A percentile compares a stretch with the other conserved stretches of the same genome.
Conservation (phyloP, 2,113 vertebrate genomes). For the Labrus mixtus region DNA sequence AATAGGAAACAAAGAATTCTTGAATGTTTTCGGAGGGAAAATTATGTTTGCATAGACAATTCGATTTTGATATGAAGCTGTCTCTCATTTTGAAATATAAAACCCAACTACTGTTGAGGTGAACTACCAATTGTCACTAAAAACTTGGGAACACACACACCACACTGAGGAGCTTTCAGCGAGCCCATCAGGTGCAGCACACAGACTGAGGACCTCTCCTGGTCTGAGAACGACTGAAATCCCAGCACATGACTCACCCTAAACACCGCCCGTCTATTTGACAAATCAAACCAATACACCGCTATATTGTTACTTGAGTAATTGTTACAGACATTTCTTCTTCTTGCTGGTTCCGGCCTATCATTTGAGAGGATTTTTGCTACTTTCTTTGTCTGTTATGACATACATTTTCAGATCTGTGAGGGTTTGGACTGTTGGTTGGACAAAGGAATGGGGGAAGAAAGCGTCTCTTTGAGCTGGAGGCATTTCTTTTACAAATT, state of each 20-base stretch:
- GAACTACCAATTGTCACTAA: constrained; percentile 23
- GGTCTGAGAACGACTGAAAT: constrained; percentile 26
- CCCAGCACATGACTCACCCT: constrained; percentile 19
- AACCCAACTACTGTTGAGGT: constrained; percentile 7
- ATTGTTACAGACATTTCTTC: too few species aligned
- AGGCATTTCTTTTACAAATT: too few species aligned
- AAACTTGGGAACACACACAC: background rate
- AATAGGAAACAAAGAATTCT: background rate
- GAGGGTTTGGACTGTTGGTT: background rate
- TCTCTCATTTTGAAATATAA: too few species aligned
- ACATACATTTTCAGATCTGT: background rate
- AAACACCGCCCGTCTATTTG: constrained; percentile 18
- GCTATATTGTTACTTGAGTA: too few species aligned
- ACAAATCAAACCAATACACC: too few species aligned
- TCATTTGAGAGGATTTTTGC: too few species aligned
- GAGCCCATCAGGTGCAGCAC: constrained; percentile 14
- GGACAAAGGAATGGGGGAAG: background rate
- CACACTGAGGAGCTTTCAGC: background rate
- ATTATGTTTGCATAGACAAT: too few species aligned
- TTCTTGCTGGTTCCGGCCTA: too few species aligned
- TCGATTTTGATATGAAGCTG: too few species aligned
- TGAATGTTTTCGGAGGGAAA: too few species aligned
- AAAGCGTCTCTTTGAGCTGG: too few species aligned
- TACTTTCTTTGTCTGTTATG: background rate
- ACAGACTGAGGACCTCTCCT: constrained; percentile 8